Evolutionary conservation across 2,797 vertebrate species (phyloP).

Genomic region (Hippocampus kuda): DNA sequence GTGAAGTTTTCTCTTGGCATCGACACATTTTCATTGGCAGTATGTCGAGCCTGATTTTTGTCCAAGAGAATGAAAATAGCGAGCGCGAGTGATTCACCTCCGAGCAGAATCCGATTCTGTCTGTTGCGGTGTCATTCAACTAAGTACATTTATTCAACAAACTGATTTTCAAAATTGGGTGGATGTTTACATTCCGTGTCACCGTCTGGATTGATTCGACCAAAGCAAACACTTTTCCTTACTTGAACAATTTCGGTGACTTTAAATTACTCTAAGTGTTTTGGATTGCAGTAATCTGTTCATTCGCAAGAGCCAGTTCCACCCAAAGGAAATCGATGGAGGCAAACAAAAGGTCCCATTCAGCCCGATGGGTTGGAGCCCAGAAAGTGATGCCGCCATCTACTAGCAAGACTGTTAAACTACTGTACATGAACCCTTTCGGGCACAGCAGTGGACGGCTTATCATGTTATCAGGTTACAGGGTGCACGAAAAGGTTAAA

Average conservation of each 20-base stretch:
- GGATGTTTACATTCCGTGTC: background rate
- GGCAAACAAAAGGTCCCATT: conserved; percentile 2
- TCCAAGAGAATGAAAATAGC: conserved; percentile 27
- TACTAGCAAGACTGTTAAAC: background rate
- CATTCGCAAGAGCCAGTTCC: background rate
- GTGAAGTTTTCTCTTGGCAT: conserved; percentile 34
- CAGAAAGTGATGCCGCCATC: background rate
- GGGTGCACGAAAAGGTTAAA: too few species aligned
- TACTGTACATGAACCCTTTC: background rate
- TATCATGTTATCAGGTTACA: too few species aligned
- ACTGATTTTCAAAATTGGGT: background rate
- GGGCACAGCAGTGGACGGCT: too few species aligned
- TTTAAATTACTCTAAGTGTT: background rate
- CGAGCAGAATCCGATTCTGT: background rate
- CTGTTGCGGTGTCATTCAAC: background rate
- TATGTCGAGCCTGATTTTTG: conserved; percentile 35
- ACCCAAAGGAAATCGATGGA: conserved; percentile 1
- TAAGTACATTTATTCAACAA: background rate
- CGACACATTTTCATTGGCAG: conserved; percentile 41
- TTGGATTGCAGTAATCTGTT: background rate
- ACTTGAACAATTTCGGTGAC: background rate
- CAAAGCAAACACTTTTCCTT: background rate
- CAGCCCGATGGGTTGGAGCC: background rate
- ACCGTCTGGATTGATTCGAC: background rate
- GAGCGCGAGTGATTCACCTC: background rate